Base-by-base conservation (phyloP, 2,113 vertebrate species). In the Silurus meridionalis region DNA sequence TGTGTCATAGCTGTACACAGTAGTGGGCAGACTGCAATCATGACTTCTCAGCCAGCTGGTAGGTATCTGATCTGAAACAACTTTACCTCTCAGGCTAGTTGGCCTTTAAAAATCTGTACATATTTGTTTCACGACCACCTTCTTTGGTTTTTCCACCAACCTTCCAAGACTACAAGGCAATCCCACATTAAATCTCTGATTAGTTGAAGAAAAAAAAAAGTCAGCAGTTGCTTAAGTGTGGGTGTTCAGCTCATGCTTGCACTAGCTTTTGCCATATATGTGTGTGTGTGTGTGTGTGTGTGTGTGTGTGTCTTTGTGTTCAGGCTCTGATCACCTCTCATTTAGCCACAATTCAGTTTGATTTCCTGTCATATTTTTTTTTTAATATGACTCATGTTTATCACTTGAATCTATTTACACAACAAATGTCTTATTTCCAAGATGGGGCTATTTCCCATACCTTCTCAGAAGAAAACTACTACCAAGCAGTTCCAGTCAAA, bases 361-460 rank as follows among this genome's bases (percentile, higher is more conserved):
- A 81, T 86, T 89, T 87, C 86, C 69, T 63, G 87, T 87, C 55
- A 60, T 63, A 37, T 85, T 63, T 81, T 81, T 79, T 85, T 63
- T 81, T 81, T 79, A 50, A 79, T 69, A 87, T 90, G 89, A 90
- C 87, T 87, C 87, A 90, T 80, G 63, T 85, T 83, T 71, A 85
- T 86, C 67, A 50, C 67, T 80, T 82, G 28, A 81, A 83, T 85
- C 85, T 85, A 48, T 90, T 88, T 87, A 88, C 85, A 87, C 25
- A 83, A 85, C 63, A 89, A 81, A 87, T 28, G 17, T 71, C 46
- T 77, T 19, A 87, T 90, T 90, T 90, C 86, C 83, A 78, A 83
- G 84, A 79, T 69, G 52, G 80, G 86, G 81, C 71, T 66, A 67
- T 89, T 89, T 87, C 86, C 84, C 53, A 87, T 84, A 69, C 83